Evolutionary conservation across 2,113 vertebrate species (phyloP), one percentile per base, ranked within the genome.

Genomic region (Bostrychus sinensis): DNA sequence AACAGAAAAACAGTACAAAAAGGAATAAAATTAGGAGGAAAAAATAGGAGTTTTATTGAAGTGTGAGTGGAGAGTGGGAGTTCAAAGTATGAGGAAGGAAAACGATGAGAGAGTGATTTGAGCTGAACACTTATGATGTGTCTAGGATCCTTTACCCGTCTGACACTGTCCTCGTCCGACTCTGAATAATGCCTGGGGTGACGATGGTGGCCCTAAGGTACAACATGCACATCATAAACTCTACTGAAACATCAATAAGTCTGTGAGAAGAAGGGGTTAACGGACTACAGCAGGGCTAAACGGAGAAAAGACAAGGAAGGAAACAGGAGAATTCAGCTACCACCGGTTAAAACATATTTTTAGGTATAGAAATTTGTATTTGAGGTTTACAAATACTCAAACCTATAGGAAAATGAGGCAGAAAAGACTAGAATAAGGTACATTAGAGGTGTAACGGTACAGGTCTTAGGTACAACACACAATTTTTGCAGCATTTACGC

Each of bases 81-180:
- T n/a, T n/a, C n/a, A n/a, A n/a, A n/a, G n/a, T n/a, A n/a, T 6
- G 10, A 19, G 13, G 14, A 25, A 48, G 45, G 45, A 25, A 46
- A 1, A 46, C 12, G 9, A 5, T 1, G 12, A 41, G 12, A 41
- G 6, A n/a, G 6, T 41, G 38, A 41, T 16, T 16, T 6, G 39
- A 25, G 16, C 71, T 57, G 60, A 56, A 25, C 23, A 62, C 68
- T 74, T 22, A 54, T 9, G 59, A 19, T 37, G 54, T 81, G 30
- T 46, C 54, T 56, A 66, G 22, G 46, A 68, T 93, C 57, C 50
- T 86, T 88, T 96, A 99, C 97, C 96, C 93, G 91, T 91, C 93
- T 94, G 53, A 96, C 71, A 90, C 96, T 98, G 92, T 98, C 97
- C 62, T 98, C 96, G 8, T 98, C 96, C 10, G 94, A 97, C 88